These are phyloP conservation scores for Dysmachus trigonus DNA, from an alignment of 2,888 invertebrate species.

Conservation along the genomic window DNA sequence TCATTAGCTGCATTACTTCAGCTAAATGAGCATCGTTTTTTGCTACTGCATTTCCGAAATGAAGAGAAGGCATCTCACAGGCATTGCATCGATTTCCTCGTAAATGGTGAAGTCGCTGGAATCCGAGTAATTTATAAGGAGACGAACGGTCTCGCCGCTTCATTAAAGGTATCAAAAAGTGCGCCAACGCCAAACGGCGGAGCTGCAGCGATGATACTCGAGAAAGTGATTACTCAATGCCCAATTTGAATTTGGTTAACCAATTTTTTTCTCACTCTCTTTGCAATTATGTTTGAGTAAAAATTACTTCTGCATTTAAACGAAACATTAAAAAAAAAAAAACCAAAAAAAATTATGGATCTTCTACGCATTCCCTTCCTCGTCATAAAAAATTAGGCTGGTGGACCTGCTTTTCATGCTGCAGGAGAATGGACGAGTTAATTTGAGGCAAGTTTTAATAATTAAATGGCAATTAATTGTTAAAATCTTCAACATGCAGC, in stretches of 20 bases:
- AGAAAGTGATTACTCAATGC: neutral
- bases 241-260: neutral
- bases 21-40: neutral
- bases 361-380: neutral
- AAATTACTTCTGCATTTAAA: neutral
- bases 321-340: too few relatives aligned
- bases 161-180: neutral
- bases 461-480: neutral
- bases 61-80: neutral
- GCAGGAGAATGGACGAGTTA: neutral
- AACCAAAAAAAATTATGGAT: neutral
- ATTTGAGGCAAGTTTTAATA: neutral
- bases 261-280: neutral
- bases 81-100: neutral
- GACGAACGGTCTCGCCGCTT: neutral
- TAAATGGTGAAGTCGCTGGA: neutral
- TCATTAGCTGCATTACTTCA: constrained; percentile 30
- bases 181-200: neutral
- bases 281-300: neutral
- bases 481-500: neutral
- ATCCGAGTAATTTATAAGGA: neutral
- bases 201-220: neutral
- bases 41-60: neutral
- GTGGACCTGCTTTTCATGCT: neutral
- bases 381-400: neutral